Percentiles rank a stretch among this genome's conserved stretches.
phyloP scores from a whole-genome alignment of 2,797 vertebrate species.

The Microtus californicus region DNA sequence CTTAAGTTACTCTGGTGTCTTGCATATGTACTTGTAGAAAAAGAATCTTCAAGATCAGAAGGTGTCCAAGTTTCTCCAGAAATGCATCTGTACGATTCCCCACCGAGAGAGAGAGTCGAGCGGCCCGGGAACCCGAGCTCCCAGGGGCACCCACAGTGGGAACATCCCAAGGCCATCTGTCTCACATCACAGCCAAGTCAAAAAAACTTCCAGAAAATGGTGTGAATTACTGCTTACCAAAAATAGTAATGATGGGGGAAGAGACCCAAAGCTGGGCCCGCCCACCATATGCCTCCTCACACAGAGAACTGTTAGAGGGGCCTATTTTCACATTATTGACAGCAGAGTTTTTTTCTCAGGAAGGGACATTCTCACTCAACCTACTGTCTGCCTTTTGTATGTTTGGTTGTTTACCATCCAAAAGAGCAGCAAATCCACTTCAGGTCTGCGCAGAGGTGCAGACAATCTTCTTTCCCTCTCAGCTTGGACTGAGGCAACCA shows the following conservation, averaged over 20 bases:
- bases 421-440: background rate
- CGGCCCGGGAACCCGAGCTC: background rate
- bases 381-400: background rate
- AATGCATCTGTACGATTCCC: slow-evolving; percentile 34
- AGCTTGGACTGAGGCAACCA: background rate
- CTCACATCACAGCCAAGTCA: slow-evolving; percentile 27
- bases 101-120: background rate
- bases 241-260: slow-evolving; percentile 20
- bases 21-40: slow-evolving; percentile 31
- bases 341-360: background rate
- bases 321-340: background rate
- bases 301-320: background rate
- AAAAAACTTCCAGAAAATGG: slow-evolving; percentile 35
- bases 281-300: background rate
- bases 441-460: background rate
- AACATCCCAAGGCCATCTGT: slow-evolving; percentile 60
- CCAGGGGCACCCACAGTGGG: background rate
- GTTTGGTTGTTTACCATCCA: background rate
- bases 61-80: slow-evolving; percentile 27
- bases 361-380: background rate
- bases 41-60: slow-evolving; percentile 34
- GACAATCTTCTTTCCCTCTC: background rate
- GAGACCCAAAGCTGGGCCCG: background rate
- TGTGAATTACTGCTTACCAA: slow-evolving; percentile 64
- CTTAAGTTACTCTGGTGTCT: slow-evolving; percentile 7